phyloP scores from a whole-genome alignment of 2,113 vertebrate genomes.

The Glaucidium brasilianum region DNA sequence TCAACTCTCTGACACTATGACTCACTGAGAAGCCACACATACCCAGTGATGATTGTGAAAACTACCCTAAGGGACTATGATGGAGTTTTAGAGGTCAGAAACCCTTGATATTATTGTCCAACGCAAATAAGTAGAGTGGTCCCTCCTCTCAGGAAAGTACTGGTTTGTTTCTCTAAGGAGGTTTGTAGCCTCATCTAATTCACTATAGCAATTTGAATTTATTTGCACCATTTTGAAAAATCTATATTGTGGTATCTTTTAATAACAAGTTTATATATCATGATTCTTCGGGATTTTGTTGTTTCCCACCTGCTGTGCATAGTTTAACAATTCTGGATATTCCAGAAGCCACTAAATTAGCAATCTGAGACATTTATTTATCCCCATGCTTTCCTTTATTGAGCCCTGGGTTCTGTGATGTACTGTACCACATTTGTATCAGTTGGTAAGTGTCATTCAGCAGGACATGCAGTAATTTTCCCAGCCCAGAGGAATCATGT shows the following conservation, averaged over 20 bases:
- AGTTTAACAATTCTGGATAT: neutral
- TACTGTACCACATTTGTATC: neutral
- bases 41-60: neutral
- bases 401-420: neutral
- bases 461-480: neutral
- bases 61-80: neutral
- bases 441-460: neutral
- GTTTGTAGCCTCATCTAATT: neutral
- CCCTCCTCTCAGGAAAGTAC: neutral
- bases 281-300: neutral
- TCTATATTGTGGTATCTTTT: neutral
- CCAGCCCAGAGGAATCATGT: neutral
- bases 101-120: neutral
- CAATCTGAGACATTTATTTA: neutral
- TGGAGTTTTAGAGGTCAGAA: neutral
- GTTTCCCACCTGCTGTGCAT: neutral
- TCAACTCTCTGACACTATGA: constrained; percentile 8
- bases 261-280: neutral
- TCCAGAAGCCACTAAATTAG: neutral
- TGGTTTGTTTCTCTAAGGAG: neutral
- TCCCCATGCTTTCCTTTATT: neutral
- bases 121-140: neutral
- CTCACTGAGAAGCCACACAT: neutral
- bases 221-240: neutral
- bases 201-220: neutral